Conservation (phyloP, 1,140 invertebrate species). For the Drosophila busckii region DNA sequence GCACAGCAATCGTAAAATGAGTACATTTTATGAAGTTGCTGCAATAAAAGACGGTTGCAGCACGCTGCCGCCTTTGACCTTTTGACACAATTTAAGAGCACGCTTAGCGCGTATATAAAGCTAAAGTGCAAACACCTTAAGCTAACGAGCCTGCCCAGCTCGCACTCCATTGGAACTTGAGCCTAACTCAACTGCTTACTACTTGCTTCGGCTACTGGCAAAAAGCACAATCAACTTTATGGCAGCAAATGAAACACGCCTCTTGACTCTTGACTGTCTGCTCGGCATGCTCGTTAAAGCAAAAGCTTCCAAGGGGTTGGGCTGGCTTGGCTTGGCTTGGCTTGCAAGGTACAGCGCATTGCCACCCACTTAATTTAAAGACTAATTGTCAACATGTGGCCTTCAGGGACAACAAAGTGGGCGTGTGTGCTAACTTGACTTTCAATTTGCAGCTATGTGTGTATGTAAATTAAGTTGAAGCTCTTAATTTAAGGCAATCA, state of each 20-base stretch:
- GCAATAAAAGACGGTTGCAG: slow-evolving; percentile 60
- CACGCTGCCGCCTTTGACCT: slow-evolving; percentile 10
- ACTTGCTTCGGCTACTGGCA: background rate
- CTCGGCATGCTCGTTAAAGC: background rate
- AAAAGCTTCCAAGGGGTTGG: no score
- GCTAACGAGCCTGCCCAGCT: slow-evolving; percentile 35
- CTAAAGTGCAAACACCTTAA: slow-evolving; percentile 43
- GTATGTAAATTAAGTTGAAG: no score
- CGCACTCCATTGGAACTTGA: background rate
- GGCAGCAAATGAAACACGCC: slow-evolving; percentile 1
- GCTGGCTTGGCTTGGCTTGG: no score
- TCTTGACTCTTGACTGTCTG: background rate
- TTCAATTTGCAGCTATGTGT: slow-evolving; percentile 25
- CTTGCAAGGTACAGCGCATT: background rate
- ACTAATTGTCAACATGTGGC: slow-evolving; percentile 65
- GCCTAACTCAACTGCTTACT: background rate
- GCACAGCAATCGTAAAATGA: slow-evolving; percentile 62
- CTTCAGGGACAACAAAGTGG: slow-evolving; percentile 7
- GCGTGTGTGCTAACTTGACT: slow-evolving; percentile 11
- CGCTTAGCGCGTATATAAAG: slow-evolving; percentile 24
- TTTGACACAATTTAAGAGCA: slow-evolving; percentile 44
- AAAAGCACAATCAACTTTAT: slow-evolving; percentile 57
- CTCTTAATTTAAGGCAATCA: no score
- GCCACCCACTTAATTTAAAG: slow-evolving; percentile 54
- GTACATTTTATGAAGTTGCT: slow-evolving; percentile 69